phyloP scores from a whole-genome alignment of 2,113 vertebrate species.

The Hippocampus comes region DNA sequence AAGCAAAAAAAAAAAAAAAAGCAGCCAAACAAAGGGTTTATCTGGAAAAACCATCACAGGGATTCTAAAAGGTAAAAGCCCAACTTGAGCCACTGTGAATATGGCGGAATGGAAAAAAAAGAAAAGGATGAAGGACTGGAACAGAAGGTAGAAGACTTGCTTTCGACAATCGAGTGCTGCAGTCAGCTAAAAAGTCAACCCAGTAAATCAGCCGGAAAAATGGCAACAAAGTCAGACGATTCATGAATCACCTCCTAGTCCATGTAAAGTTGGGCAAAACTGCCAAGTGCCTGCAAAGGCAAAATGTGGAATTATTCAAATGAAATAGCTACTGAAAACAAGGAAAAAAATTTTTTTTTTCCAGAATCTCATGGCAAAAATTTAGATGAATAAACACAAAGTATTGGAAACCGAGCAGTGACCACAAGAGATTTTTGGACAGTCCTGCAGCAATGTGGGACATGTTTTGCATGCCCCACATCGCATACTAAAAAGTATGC shows the following conservation, averaged over 20 bases:
- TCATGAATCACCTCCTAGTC: slow-evolving; percentile 49
- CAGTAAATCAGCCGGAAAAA: slow-evolving; percentile 55
- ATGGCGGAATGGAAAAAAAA: slow-evolving; percentile 26
- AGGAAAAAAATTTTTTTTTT: background rate
- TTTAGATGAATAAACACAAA: background rate
- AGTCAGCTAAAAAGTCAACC: slow-evolving; percentile 57
- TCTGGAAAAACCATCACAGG: background rate
- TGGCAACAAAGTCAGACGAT: slow-evolving; percentile 52
- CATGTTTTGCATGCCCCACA: too few relatives aligned
- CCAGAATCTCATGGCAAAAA: background rate
- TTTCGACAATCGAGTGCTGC: slow-evolving; percentile 50
- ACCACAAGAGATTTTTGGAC: too few relatives aligned
- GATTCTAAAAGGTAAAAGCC: slow-evolving; percentile 7
- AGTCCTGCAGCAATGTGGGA: too few relatives aligned
- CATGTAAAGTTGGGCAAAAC: slow-evolving; percentile 51
- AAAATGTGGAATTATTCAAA: slow-evolving; percentile 25
- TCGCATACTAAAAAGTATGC: too few relatives aligned
- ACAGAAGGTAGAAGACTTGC: slow-evolving; percentile 56
- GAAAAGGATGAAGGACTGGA: slow-evolving; percentile 40
- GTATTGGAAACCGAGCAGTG: too few relatives aligned
- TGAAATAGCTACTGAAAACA: background rate
- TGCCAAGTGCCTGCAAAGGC: slow-evolving; percentile 45
- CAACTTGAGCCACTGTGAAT: slow-evolving; percentile 20
- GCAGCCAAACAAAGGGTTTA: too few relatives aligned
- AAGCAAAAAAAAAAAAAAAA: too few relatives aligned